phyloP scores from a whole-genome alignment of 37 sponge, comb jelly and placozoan genomes.

The Haliclona indistincta region DNA sequence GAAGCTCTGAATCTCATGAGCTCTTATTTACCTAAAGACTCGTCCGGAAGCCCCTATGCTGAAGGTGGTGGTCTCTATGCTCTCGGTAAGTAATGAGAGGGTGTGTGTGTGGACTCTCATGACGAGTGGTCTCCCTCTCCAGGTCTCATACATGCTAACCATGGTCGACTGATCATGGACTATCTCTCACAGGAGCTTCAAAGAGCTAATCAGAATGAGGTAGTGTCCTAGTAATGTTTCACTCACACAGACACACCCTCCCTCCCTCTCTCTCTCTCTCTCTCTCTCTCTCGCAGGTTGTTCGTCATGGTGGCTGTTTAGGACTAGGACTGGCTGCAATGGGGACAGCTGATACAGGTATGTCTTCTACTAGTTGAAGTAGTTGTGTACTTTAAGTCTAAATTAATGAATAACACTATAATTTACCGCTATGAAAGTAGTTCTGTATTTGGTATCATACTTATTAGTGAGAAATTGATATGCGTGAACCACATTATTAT shows the following conservation, averaged over 20 bases:
- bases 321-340: constrained; percentile 97
- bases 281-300: constrained; percentile 49
- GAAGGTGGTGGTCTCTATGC: constrained; percentile 99
- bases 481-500: too few relatives aligned
- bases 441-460: too few relatives aligned
- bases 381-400: too few relatives aligned
- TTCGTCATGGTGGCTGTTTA: constrained; percentile 96
- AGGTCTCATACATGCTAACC: constrained; percentile 98
- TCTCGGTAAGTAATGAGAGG: constrained; percentile 56
- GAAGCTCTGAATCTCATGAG: constrained; percentile 95
- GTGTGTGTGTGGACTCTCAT: neutral
- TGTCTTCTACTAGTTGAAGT: constrained; percentile 17
- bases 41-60: constrained; percentile 67
- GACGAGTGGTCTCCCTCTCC: neutral
- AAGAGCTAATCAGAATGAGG: constrained; percentile 78
- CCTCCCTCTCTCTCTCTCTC: neutral
- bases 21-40: constrained; percentile 94
- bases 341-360: constrained; percentile 82
- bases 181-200: constrained; percentile 89
- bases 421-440: too few relatives aligned
- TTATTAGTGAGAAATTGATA: too few relatives aligned
- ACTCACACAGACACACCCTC: neutral
- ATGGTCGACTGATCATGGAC: constrained; percentile 84
- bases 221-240: constrained; percentile 2
- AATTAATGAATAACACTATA: too few relatives aligned